Evolutionary conservation across 2,113 vertebrate genomes (phyloP).

Genomic region (Triplophysa dalaica): DNA sequence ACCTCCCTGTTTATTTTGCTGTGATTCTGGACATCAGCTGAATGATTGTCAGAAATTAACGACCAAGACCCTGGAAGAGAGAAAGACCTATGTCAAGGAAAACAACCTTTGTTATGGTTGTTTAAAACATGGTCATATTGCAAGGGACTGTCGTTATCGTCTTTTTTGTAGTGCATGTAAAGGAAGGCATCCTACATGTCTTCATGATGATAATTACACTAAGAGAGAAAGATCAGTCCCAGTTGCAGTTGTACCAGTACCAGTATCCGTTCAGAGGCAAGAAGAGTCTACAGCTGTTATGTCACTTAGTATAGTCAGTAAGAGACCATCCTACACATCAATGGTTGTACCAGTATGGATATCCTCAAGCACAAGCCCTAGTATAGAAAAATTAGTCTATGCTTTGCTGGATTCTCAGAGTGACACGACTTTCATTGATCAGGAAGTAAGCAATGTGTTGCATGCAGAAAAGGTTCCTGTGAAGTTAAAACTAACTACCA

Average conservation of each 20-base stretch:
- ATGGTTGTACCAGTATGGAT: conserved; percentile 35
- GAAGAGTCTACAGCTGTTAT: not conserved
- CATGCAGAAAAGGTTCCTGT: no score
- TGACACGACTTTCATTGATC: not conserved
- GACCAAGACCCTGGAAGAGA: no score
- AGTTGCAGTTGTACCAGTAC: no score
- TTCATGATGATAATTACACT: not conserved
- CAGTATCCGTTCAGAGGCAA: not conserved
- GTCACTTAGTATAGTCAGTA: not conserved
- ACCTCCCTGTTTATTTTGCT: no score
- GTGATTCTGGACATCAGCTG: no score
- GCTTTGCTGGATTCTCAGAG: conserved; percentile 8
- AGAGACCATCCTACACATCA: not conserved
- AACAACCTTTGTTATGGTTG: no score
- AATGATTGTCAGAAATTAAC: no score
- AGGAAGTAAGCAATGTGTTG: no score
- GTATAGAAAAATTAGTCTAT: conserved; percentile 6
- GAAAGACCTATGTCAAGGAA: no score
- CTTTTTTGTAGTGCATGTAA: not conserved
- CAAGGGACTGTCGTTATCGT: not conserved
- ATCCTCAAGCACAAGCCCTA: not conserved
- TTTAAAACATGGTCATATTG: no score
- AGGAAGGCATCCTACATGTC: not conserved
- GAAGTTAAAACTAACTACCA: no score
- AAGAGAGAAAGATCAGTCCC: not conserved